Conservation (phyloP, 2,888 invertebrate species). For the Erpobdella octoculata region DNA sequence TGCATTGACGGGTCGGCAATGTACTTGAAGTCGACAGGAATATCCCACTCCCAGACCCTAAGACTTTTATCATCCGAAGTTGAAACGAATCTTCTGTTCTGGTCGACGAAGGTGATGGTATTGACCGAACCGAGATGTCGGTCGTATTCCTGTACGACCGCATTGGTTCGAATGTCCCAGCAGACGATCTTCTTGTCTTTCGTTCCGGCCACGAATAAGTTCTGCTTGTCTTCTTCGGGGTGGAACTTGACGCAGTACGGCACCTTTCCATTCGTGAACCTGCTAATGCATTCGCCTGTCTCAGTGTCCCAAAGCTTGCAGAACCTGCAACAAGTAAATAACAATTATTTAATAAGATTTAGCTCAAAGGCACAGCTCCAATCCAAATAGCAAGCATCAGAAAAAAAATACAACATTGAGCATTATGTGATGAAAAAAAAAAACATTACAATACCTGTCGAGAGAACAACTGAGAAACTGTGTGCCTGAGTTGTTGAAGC, state of each 20-base stretch:
- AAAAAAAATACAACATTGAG: too few relatives aligned
- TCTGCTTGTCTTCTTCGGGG: conserved; percentile 91
- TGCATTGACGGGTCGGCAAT: conserved; percentile 99
- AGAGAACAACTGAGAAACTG: conserved; percentile 89
- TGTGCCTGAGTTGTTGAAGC: conserved; percentile 83
- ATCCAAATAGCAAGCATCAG: too few relatives aligned
- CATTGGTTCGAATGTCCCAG: conserved; percentile 90
- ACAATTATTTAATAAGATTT: too few relatives aligned
- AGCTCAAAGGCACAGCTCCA: too few relatives aligned
- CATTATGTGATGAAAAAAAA: too few relatives aligned
- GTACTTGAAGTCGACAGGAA: conserved; percentile 92
- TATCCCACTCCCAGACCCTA: conserved; percentile 94
- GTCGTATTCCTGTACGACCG: conserved; percentile 95
- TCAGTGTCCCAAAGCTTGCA: conserved; percentile 99
- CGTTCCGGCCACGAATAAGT: conserved; percentile 94
- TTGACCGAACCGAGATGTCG: conserved; percentile 96
- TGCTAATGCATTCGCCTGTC: conserved; percentile 60
- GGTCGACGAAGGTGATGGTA: conserved; percentile 96
- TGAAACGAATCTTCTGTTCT: conserved; percentile 91
- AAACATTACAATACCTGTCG: too few relatives aligned
- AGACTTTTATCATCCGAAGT: conserved; percentile 98
- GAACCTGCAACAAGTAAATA: too few relatives aligned
- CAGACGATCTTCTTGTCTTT: conserved; percentile 99
- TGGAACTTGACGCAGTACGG: conserved; percentile 97
- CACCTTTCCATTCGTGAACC: conserved; percentile 87